Evolutionary conservation across 1,140 invertebrate species (phyloP).

Genomic region (Xylocopa sonorina): DNA sequence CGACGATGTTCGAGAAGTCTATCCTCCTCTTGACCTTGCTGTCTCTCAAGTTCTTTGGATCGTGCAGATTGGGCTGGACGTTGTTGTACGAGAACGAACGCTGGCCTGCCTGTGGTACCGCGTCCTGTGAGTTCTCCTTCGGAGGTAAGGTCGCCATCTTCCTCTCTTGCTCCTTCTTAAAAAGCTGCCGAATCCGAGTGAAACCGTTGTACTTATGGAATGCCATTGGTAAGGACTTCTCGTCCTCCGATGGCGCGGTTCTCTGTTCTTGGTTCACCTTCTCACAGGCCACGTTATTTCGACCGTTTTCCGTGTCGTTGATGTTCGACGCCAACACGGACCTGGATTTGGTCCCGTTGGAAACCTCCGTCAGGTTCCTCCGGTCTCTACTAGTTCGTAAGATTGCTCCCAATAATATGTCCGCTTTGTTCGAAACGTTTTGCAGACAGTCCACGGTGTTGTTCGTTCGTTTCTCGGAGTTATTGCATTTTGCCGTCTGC

Average conservation of each 20-base stretch:
- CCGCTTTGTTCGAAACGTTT: constrained; percentile 80
- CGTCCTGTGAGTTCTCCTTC: constrained; percentile 24
- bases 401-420: constrained; percentile 82
- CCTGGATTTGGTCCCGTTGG: constrained; percentile 66
- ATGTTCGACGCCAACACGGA: constrained; percentile 20
- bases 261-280: constrained; percentile 30
- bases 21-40: constrained; percentile 56
- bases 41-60: constrained; percentile 35
- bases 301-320: constrained; percentile 36
- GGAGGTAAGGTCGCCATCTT: constrained; percentile 32
- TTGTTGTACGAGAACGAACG: constrained; percentile 44
- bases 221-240: constrained; percentile 70
- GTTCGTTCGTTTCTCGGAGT: constrained; percentile 14
- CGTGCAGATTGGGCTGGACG: constrained; percentile 43
- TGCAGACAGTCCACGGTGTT: constrained; percentile 58
- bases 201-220: constrained; percentile 77
- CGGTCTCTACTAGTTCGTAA: constrained; percentile 77
- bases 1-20: constrained; percentile 44
- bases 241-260: constrained; percentile 62
- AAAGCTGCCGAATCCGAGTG: constrained; percentile 73
- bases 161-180: constrained; percentile 74
- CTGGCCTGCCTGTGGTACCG: not conserved
- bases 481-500: constrained; percentile 27
- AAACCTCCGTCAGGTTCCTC: constrained; percentile 58
- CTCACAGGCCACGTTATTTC: constrained; percentile 37